Evolutionary conservation across 2,113 vertebrate genomes (phyloP).

Genomic region (Pitta sordida): DNA sequence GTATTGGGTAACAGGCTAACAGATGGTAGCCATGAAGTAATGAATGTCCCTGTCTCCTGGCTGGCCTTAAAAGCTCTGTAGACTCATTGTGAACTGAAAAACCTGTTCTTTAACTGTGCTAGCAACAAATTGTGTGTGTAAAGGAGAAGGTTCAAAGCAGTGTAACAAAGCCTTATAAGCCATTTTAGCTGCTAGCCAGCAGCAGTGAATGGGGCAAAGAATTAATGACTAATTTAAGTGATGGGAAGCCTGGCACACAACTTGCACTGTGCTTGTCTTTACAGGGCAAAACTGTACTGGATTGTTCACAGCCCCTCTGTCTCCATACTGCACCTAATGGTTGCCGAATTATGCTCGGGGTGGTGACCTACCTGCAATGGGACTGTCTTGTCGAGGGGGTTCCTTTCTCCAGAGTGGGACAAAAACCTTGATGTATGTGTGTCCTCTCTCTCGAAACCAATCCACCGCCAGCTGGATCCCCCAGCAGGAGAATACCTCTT

Average conservation of each 20-base stretch:
- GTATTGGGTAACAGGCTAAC: neutral
- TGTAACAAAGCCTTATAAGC: neutral
- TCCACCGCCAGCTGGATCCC: slow-evolving; percentile 88
- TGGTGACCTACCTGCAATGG: slow-evolving; percentile 79
- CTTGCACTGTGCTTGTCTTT: neutral
- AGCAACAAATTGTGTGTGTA: neutral
- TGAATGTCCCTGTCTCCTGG: neutral
- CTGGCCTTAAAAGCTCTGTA: neutral
- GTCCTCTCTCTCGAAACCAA: slow-evolving; percentile 87
- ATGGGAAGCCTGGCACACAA: neutral
- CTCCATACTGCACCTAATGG: neutral
- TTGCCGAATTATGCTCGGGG: neutral
- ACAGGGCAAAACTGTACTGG: neutral
- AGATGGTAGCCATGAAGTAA: rapidly evolving
- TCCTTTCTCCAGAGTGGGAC: slow-evolving; percentile 91
- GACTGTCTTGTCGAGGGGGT: slow-evolving; percentile 77
- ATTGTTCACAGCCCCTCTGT: neutral
- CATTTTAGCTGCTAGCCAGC: neutral
- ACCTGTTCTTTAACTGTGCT: neutral
- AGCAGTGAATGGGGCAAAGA: neutral
- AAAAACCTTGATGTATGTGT: slow-evolving; percentile 88
- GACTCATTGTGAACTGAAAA: neutral
- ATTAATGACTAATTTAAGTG: neutral
- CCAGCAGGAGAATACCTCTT: slow-evolving; percentile 87
- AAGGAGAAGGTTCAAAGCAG: neutral